Evolutionary conservation across 1,140 invertebrate genomes (phyloP), one percentile per base, ranked within the genome.

Genomic region (Neodiprion pinetum): DNA sequence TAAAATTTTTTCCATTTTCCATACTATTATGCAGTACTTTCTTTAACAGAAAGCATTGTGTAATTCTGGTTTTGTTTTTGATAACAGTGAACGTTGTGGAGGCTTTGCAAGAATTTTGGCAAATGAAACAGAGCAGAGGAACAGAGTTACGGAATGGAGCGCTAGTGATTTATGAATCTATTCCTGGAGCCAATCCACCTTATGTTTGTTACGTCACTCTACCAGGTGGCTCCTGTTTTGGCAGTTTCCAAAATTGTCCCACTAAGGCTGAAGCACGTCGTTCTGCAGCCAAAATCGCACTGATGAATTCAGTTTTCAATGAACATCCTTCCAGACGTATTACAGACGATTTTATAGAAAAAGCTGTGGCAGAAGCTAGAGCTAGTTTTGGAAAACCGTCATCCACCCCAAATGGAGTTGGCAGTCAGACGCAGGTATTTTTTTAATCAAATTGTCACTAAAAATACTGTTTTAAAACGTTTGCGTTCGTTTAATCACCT

Each of bases 251-350:
- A 92, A 97, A 97, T 86, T 98, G 96, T 84, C 95, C 96, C 12
- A 98, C 96, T 48, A 98, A 98, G 87, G 96, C 96, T 1, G 97
- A 98, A 86, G 97, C 97, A 1, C 90, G 96, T 61, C 91, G 96
- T 78, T 98, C 96, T 81, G 96, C 96, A 2, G 97, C 97, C 1
- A 98, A 98, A 90, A 98, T 98, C 73, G 97, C 97, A 7, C 90
- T 98, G 9, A 98, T 98, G 96, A 98, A 98, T 88, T 98, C 96
- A 7, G 96, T 98, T 3, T 98, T 98, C 86, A 98, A 98, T 85
- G 97, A 98, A 81, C 97, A 98, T 89, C 96, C 97, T 11, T 97
- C 96, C 0, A 89, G 97, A 81, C 93, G 95, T 79, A 98, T 98
- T 78, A 96, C 95, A 1, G 96, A 97, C 82, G 95, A 97, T 80